Evolutionary conservation across 2,888 invertebrate genomes (phyloP).

Genomic region (Micropterix aruncella): DNA sequence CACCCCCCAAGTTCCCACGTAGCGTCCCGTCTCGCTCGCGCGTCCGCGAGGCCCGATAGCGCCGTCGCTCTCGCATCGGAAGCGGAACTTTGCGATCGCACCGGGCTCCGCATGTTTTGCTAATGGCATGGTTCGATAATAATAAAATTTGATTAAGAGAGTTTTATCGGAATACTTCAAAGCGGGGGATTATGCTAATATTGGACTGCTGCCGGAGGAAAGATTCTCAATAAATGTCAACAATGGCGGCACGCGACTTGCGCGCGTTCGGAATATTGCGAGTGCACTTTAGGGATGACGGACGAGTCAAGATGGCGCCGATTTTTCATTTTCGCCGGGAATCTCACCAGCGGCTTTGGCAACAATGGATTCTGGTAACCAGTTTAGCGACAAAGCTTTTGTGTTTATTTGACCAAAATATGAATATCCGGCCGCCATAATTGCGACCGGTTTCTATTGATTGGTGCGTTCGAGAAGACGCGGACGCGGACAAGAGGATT

Average conservation of each 20-base stretch:
- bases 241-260: not conserved
- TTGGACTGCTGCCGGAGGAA: not conserved
- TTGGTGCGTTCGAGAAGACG: not conserved
- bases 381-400: not conserved
- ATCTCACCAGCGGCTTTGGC: too few species aligned
- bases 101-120: too few species aligned
- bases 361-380: too few species aligned
- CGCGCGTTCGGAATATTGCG: not conserved
- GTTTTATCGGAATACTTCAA: too few species aligned
- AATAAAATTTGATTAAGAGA: too few species aligned
- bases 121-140: too few species aligned
- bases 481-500: not conserved
- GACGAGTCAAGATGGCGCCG: slow-evolving; percentile 8
- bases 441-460: not conserved
- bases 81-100: slow-evolving; percentile 4
- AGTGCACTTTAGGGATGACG: slow-evolving; percentile 2
- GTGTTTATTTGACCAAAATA: not conserved
- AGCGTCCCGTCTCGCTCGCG: slow-evolving; percentile 9
- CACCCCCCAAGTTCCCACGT: slow-evolving; percentile 38
- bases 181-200: not conserved
- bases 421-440: not conserved
- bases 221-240: not conserved
- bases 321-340: too few species aligned
- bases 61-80: slow-evolving; percentile 18
- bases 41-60: not conserved